phyloP scores from a whole-genome alignment of 92 coral and sea anemone genomes.

The Blastomussa wellsi region DNA sequence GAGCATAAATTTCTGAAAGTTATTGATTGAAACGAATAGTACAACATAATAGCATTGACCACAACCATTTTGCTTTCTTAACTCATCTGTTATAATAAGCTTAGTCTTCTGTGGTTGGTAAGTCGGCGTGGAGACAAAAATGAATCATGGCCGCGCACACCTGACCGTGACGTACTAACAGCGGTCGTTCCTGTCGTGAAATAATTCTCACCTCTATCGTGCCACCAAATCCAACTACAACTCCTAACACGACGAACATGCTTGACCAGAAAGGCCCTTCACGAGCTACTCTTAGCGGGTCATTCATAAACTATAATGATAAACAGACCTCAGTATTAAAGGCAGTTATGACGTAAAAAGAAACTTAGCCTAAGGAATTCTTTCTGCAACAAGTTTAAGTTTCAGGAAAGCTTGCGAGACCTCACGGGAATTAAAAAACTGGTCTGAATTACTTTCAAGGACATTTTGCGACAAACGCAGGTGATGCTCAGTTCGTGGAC shows the following conservation, averaged over 20 bases:
- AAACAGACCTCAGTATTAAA: background rate
- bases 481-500: background rate
- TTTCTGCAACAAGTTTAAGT: background rate
- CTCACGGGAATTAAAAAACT: no score
- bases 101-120: no score
- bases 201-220: constrained; percentile 72
- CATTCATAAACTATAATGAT: constrained; percentile 63
- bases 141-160: background rate
- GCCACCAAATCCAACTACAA: constrained; percentile 85
- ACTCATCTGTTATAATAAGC: no score
- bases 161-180: background rate
- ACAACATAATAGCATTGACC: background rate
- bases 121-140: background rate
- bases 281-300: constrained; percentile 63
- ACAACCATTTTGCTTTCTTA: background rate
- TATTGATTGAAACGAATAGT: background rate
- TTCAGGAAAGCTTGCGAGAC: background rate
- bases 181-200: background rate
- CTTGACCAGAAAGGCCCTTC: constrained; percentile 85
- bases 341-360: background rate
- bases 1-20: constrained; percentile 62
- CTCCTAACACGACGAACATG: constrained; percentile 88
- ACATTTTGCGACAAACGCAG: background rate
- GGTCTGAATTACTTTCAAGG: no score
- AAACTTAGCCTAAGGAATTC: background rate